Conservation (phyloP, 2,888 invertebrate species). For the Bellardia bayeri region DNA sequence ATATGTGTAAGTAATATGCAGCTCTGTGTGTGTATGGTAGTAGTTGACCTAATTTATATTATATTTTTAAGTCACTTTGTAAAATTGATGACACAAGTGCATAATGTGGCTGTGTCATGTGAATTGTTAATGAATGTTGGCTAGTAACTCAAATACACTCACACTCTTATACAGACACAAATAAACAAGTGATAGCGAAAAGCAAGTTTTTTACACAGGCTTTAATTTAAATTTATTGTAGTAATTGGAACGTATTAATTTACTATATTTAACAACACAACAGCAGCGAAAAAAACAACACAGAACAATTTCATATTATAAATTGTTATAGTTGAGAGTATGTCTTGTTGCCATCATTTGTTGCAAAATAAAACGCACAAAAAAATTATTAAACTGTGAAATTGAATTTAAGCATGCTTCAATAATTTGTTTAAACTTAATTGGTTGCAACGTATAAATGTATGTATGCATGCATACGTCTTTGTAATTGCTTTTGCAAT, state of each 20-base stretch:
- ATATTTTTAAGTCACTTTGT: constrained; percentile 72
- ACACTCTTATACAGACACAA: not conserved
- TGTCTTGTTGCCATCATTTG: constrained; percentile 48
- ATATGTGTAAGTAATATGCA: constrained; percentile 32
- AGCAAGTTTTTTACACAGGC: constrained; percentile 46
- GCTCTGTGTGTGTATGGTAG: constrained; percentile 16
- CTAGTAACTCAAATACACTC: constrained; percentile 75
- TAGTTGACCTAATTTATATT: constrained; percentile 72
- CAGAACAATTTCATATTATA: constrained; percentile 55
- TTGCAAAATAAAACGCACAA: constrained; percentile 22
- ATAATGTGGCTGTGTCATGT: constrained; percentile 72
- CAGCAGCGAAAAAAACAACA: not conserved
- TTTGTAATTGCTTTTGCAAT: constrained; percentile 17
- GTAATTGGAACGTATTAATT: constrained; percentile 72
- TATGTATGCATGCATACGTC: not conserved
- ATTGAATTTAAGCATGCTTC: constrained; percentile 73
- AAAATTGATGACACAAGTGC: constrained; percentile 73
- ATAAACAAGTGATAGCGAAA: constrained; percentile 13
- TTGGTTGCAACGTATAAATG: constrained; percentile 60
- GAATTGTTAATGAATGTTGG: constrained; percentile 76
- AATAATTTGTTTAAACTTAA: constrained; percentile 70
- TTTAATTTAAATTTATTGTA: constrained; percentile 70
- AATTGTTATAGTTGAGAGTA: constrained; percentile 33
- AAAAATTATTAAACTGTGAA: constrained; percentile 72
- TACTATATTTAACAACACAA: constrained; percentile 60